Evolutionary conservation across 2,888 invertebrate genomes (phyloP), one percentile per base, ranked within the genome.

Genomic region (Megastigmus dorsalis): DNA sequence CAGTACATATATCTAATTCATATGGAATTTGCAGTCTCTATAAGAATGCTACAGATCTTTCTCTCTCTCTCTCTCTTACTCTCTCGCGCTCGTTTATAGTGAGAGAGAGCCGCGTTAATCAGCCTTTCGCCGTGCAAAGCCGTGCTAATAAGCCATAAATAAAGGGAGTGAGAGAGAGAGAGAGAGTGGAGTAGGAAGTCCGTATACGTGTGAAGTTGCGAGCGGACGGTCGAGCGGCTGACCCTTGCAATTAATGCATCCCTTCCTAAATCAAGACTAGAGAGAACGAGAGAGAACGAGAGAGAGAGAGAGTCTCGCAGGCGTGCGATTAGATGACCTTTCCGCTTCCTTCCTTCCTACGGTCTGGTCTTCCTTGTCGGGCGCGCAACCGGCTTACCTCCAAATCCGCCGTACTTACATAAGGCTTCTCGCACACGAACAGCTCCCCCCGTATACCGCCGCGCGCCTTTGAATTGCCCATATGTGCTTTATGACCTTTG

Each of bases 211-310:
- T 33, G 28, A 30, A 20, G 23, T 33, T n/a, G 36, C 41, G 73
- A 79, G 78, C 79, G 79, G 80, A 79, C 79, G 79, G 80, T 77
- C 76, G 74, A 54, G 54, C 13, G 79, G 80, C 82, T 84, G 83
- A 84, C 85, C 86, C 85, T 84, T 79, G 82, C 84, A 86, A 85
- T 86, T 85, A 85, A 86, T 62, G 18, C 84, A 84, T 86, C 84
- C 86, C 80, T 79, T 78, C 80, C 84, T 86, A 85, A 85, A 85
- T 84, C 86, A 85, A 79, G 85, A 84, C 84, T 84, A 81, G 80
- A 79, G 79, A 78, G 72, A n/a, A n/a, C n/a, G n/a, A n/a, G n/a
- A n/a, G n/a, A n/a, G n/a, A n/a, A n/a, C n/a, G n/a, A n/a, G n/a
- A n/a, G n/a, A n/a, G n/a, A n/a, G n/a, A n/a, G 9, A 15, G 23